Evolutionary conservation across 1,140 invertebrate genomes (phyloP), one percentile per base, ranked within the genome.

Genomic region (Galleria mellonella): DNA sequence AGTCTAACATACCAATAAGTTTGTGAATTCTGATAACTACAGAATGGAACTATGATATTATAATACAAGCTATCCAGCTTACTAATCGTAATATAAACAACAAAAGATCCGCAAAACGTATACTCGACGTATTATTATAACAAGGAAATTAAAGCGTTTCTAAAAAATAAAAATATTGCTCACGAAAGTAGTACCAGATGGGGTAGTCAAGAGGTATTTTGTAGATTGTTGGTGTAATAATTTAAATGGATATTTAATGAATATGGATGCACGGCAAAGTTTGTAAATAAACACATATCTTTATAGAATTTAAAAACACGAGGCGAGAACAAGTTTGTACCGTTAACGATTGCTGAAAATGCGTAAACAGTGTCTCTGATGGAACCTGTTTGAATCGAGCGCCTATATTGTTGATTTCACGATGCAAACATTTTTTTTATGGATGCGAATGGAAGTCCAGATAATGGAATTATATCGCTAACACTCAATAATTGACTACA

Each of bases 321-420:
- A 61, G 62, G 56, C 54, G 42, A 47, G 46, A 77, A 79, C 75
- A 51, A 45, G 78, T 83, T 81, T 79, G 33, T 76, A 77, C 78
- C 68, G 75, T 83, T 83, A 78, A 45, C 23, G 46, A 50, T 60
- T 46, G 40, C 66, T 77, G 72, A 77, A 78, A 64, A 66, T 55
- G 55, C 51, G 70, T 70, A 72, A 74, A 72, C 69, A 68, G 43
- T 41, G 55, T 38, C 31, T n/a, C 23, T 4, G 37, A 37, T 27
- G 33, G 43, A 69, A 72, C 71, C 50, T 62, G 64, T 68, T 62
- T 41, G 29, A 37, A 62, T 60, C 65, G 50, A 51, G 63, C 66
- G 54, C 51, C 33, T 49, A 56, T 37, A 59, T 52, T 54, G 65
- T 62, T 59, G 55, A 67, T 72, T 73, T 68, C 57, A 62, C 52